Percentiles rank a stretch among this genome's conserved stretches.
Conservation (phyloP, 2,113 vertebrate genomes). For the Brachirus orientalis region DNA sequence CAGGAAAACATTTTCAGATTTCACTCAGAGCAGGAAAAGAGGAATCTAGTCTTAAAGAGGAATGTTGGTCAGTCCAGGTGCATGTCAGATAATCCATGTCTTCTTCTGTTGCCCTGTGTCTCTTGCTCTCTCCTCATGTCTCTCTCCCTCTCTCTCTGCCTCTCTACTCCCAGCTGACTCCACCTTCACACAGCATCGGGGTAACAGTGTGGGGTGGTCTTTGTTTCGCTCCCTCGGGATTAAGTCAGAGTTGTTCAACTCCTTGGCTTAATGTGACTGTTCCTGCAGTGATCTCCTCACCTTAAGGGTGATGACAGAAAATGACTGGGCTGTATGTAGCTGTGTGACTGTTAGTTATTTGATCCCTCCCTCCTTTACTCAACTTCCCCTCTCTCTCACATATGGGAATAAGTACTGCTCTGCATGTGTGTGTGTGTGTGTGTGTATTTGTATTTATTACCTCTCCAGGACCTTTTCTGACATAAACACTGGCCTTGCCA, state of each 20-base stretch:
- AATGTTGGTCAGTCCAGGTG: slow-evolving; percentile 51
- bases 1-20: slow-evolving; percentile 42
- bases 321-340: slow-evolving; percentile 48
- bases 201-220: slow-evolving; percentile 53
- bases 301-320: slow-evolving; percentile 66
- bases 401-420: slow-evolving; percentile 70
- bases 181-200: slow-evolving; percentile 66
- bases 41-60: slow-evolving; percentile 43
- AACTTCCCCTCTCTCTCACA: slow-evolving; percentile 69
- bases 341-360: slow-evolving; percentile 60
- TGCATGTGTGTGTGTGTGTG: slow-evolving; percentile 52
- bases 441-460: slow-evolving; percentile 7
- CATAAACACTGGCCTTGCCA: too few relatives aligned
- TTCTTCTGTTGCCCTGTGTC: slow-evolving; percentile 48
- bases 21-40: slow-evolving; percentile 44
- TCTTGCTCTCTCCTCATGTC: slow-evolving; percentile 54
- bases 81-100: slow-evolving; percentile 68
- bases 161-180: slow-evolving; percentile 58
- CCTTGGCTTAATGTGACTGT: slow-evolving; percentile 40
- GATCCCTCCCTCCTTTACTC: slow-evolving; percentile 71
- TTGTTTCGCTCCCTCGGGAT: slow-evolving; percentile 3
- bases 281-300: slow-evolving; percentile 53
- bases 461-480: too few relatives aligned
- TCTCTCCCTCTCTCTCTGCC: slow-evolving; percentile 22
- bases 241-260: slow-evolving; percentile 35